These are phyloP conservation scores for Muraenolepis orangiensis DNA, from an alignment of 2,797 vertebrate species.

Conservation along the genomic window DNA sequence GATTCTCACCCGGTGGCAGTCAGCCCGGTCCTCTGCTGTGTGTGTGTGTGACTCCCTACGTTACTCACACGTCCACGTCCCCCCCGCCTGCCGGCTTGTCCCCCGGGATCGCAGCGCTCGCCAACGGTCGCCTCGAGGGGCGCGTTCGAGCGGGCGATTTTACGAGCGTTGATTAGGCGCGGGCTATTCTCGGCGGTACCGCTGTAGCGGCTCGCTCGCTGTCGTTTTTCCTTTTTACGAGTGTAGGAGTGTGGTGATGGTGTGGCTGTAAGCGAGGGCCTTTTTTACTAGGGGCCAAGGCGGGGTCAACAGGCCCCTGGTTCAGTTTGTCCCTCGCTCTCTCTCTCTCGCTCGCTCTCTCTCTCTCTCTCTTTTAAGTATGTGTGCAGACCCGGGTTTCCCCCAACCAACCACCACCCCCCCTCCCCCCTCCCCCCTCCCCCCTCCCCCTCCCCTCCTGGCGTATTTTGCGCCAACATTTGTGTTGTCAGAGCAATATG, in stretches of 20 bases:
- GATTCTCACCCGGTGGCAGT: conserved; percentile 47
- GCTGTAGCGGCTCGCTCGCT: conserved; percentile 9
- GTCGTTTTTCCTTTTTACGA: too few relatives aligned
- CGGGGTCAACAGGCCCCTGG: not conserved
- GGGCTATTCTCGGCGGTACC: conserved; percentile 28
- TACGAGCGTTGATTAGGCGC: conserved; percentile 43
- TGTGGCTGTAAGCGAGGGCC: conserved; percentile 19
- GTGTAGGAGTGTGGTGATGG: conserved; percentile 18
- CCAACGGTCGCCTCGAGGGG: not conserved
- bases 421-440: too few relatives aligned
- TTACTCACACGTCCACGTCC: conserved; percentile 19
- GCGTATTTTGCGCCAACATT: not conserved
- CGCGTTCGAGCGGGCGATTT: conserved; percentile 25
- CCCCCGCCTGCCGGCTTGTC: conserved; percentile 30
- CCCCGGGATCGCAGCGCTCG: conserved; percentile 30
- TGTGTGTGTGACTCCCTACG: conserved; percentile 40
- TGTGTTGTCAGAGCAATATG: not conserved
- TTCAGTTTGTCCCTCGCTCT: not conserved
- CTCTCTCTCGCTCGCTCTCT: too few relatives aligned
- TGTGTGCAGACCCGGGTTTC: too few relatives aligned
- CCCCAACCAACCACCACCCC: too few relatives aligned
- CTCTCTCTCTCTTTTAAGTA: too few relatives aligned
- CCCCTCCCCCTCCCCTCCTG: too few relatives aligned
- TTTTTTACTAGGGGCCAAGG: conserved; percentile 43
- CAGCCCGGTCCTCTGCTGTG: conserved; percentile 43